phyloP scores from a whole-genome alignment of 2,888 invertebrate species.

The Megastigmus dorsalis region DNA sequence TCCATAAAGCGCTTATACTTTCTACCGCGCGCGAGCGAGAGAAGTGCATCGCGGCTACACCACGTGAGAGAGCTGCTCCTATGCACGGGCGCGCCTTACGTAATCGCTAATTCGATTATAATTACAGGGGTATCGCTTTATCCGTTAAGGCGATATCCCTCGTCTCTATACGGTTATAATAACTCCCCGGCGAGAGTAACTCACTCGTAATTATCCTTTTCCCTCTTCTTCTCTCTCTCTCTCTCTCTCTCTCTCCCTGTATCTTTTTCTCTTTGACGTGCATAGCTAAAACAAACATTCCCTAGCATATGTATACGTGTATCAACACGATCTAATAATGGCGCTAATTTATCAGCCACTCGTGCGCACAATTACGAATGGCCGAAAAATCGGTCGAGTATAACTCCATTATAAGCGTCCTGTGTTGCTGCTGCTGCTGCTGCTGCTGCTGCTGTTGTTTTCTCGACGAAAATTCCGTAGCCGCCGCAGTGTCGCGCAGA shows the following conservation, averaged over 20 bases:
- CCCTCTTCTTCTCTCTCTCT: too few relatives aligned
- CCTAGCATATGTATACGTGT: background rate
- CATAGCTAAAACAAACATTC: constrained; percentile 21
- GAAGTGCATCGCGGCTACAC: too few relatives aligned
- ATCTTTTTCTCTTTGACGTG: too few relatives aligned
- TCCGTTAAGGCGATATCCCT: background rate
- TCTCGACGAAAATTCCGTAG: constrained; percentile 6
- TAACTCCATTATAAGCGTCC: background rate
- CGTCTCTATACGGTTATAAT: constrained; percentile 19
- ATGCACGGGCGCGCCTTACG: constrained; percentile 24
- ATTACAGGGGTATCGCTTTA: constrained; percentile 20
- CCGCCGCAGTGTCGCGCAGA: background rate
- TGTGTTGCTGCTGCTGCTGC: too few relatives aligned
- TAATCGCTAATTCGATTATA: constrained; percentile 51
- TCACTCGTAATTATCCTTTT: constrained; percentile 28
- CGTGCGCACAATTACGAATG: constrained; percentile 4
- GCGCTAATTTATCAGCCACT: constrained; percentile 27
- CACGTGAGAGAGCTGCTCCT: too few relatives aligned
- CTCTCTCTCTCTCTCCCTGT: too few relatives aligned
- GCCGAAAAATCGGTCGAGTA: background rate
- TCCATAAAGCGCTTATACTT: constrained; percentile 15
- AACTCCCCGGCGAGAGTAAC: constrained; percentile 4
- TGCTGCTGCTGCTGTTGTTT: too few relatives aligned
- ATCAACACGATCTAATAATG: constrained; percentile 26
- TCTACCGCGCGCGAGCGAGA: constrained; percentile 3